Evolutionary conservation across 1,140 invertebrate species (phyloP), one percentile per base, ranked within the genome.

Genomic region (Euglossa dilemma): DNA sequence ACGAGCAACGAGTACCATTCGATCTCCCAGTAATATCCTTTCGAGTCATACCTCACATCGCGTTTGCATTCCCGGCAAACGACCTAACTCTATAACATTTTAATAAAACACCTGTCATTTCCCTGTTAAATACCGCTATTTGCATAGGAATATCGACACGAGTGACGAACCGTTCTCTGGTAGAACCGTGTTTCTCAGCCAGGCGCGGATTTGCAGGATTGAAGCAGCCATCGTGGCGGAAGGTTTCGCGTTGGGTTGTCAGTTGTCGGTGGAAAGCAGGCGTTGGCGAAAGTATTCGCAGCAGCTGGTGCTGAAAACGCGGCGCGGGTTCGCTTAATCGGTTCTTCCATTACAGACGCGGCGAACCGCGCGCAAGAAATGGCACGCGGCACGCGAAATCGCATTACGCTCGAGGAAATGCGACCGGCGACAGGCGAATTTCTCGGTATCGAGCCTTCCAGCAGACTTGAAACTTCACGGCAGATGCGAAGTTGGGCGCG

Each of bases 271-370:
- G 14, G 23, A 18, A 47, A 45, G 4, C 12, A 11, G 7, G 1
- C 5, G n/a, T 23, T 1, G 5, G 56, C 43, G 57, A 76, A 64
- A 64, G 45, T 63, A 76, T 52, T 36, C 45, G 69, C 6, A 36
- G 52, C 59, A 72, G 57, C 61, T 61, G 76, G 45, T 56, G 57
- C 25, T 36, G 28, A 71, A 76, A 70, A 74, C 50, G 61, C 57
- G 23, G 4, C 36, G 36, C 6, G 20, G 63, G 52, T 59, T 64
- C 84, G 80, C 69, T 83, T 85, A 87, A 87, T 87, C 71, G 79
- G 79, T 87, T 86, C 73, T 81, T 85, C 85, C 84, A 87, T 86
- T 87, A 87, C 79, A 77, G 73, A 85, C 64, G 84, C 80, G 67
- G 47, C 12, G 57, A 80, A 36, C 56, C 67, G 56, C n/a, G 67